These are phyloP conservation scores for Neosilurus mollespiculum DNA, from an alignment of 2,797 vertebrate genomes.

Conservation along the genomic window DNA sequence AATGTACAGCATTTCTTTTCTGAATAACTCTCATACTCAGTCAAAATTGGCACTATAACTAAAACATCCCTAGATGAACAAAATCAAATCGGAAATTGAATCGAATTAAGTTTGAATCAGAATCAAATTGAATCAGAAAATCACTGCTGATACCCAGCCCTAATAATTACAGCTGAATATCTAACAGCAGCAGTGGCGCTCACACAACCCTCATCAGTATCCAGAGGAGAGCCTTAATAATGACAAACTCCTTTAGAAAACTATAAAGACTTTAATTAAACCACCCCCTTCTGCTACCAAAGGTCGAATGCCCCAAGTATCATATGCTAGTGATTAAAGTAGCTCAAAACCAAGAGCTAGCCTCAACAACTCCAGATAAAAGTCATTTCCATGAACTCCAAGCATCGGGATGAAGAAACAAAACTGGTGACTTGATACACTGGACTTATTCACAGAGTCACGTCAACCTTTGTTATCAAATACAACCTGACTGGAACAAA, in stretches of 20 bases:
- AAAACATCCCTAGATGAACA: too few relatives aligned
- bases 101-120: too few relatives aligned
- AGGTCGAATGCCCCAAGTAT: background rate
- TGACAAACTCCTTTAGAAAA: conserved; percentile 5
- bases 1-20: too few relatives aligned
- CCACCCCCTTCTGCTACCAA: background rate
- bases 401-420: background rate
- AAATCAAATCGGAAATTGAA: too few relatives aligned
- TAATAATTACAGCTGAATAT: background rate
- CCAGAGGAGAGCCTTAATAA: background rate
- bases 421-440: background rate
- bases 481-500: conserved; percentile 19
- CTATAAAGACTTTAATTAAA: background rate
- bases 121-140: too few relatives aligned
- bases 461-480: background rate
- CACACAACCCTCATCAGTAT: background rate
- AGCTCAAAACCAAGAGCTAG: background rate
- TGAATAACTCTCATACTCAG: too few relatives aligned
- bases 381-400: background rate
- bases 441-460: background rate
- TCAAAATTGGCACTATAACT: too few relatives aligned
- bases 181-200: background rate
- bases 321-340: background rate
- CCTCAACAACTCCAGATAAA: background rate
- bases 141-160: too few relatives aligned